Conservation (phyloP, 1,140 invertebrate genomes). For the Phymorhynchus buccinoides region DNA sequence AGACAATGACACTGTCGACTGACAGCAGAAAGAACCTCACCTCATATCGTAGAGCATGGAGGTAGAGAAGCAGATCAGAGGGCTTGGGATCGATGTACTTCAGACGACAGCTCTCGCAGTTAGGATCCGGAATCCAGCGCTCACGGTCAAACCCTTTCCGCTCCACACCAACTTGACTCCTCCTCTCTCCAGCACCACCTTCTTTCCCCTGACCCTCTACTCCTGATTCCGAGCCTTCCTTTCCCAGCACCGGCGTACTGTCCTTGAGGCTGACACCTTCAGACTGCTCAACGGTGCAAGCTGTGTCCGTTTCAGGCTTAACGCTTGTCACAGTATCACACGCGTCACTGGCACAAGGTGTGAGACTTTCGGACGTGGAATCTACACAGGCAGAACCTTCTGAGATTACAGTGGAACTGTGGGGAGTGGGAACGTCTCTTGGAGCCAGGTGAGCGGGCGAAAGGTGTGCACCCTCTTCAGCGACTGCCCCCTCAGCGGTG, state of each 20-base stretch:
- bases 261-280: neutral
- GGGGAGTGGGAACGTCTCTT: too few relatives aligned
- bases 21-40: too few relatives aligned
- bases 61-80: conserved; percentile 92
- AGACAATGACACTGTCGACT: too few relatives aligned
- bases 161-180: conserved; percentile 12
- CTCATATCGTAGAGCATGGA: conserved; percentile 94
- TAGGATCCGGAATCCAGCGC: conserved; percentile 85
- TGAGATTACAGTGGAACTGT: too few relatives aligned
- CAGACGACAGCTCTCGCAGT: conserved; percentile 94
- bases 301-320: neutral
- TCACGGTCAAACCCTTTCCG: conserved; percentile 78
- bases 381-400: neutral
- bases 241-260: neutral
- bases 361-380: neutral
- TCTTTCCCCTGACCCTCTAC: neutral
- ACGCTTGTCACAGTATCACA: neutral
- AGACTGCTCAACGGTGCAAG: neutral
- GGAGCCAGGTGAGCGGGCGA: too few relatives aligned
- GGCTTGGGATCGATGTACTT: conserved; percentile 91
- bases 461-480: too few relatives aligned
- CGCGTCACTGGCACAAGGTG: neutral
- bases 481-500: too few relatives aligned
- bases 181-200: neutral
- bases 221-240: too few relatives aligned